Evolutionary conservation across 2,797 vertebrate species (phyloP).

Genomic region (Loriculus beryllinus): DNA sequence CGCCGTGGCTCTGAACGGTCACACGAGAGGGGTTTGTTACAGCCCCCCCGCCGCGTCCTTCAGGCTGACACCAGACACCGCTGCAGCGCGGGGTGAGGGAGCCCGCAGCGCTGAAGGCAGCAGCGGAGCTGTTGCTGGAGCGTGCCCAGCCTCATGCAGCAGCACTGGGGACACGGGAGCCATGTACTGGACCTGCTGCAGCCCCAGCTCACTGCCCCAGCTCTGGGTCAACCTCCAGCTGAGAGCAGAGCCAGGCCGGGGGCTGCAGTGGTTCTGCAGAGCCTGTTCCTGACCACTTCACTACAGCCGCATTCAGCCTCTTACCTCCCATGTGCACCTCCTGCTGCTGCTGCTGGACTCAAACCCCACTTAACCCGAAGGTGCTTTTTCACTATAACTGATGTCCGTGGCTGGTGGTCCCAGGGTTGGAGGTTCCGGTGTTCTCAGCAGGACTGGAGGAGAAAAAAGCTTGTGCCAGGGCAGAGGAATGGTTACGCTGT

Average conservation of each 20-base stretch:
- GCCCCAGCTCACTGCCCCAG: not conserved
- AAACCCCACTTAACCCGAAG: not conserved
- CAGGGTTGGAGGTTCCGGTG: not conserved
- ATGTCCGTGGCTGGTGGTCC: not conserved
- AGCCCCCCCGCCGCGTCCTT: not conserved
- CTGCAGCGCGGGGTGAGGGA: rapidly evolving
- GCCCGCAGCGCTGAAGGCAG: not conserved
- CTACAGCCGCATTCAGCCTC: not conserved
- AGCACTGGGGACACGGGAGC: rapidly evolving
- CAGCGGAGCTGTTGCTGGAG: not conserved
- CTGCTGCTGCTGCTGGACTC: not conserved
- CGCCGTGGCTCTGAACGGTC: not conserved
- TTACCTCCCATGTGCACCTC: not conserved
- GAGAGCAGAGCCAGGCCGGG: not conserved
- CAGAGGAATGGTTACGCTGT: rapidly evolving
- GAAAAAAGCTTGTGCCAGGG: not conserved
- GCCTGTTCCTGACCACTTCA: not conserved
- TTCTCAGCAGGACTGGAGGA: not conserved
- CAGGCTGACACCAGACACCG: not conserved
- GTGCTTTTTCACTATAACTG: not conserved
- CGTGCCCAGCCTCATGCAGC: not conserved
- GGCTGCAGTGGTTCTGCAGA: not conserved
- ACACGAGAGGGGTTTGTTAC: constrained; percentile 2
- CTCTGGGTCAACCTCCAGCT: not conserved
- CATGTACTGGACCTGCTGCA: rapidly evolving